These are phyloP conservation scores for Peromyscus maniculatus DNA, from an alignment of 2,113 vertebrate genomes.

Conservation along the genomic window DNA sequence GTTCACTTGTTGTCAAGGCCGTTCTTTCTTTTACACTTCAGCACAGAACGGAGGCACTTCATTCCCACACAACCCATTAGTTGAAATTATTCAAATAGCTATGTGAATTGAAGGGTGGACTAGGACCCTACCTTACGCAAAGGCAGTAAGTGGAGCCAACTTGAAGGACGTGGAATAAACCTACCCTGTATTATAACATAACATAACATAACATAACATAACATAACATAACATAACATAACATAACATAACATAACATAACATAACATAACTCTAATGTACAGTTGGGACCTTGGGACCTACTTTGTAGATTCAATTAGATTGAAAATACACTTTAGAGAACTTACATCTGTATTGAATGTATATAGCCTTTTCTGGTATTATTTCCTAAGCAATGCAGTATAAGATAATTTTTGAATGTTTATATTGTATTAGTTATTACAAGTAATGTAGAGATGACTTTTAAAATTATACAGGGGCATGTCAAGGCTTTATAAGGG, in stretches of 20 bases:
- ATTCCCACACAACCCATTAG: background rate
- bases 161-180: background rate
- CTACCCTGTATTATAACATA: background rate
- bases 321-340: background rate
- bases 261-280: no score
- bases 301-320: background rate
- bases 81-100: background rate
- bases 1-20: background rate
- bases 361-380: background rate
- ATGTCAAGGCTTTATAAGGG: background rate
- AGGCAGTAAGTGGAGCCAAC: background rate
- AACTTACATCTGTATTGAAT: background rate
- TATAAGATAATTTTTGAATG: background rate
- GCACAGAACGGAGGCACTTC: background rate
- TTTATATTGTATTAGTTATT: background rate
- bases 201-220: accelerated
- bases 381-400: background rate
- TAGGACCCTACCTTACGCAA: background rate
- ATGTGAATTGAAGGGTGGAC: background rate
- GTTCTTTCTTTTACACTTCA: background rate
- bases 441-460: background rate
- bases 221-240: accelerated
- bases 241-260: accelerated
- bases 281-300: no score
- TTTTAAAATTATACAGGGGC: background rate